Conservation (phyloP, 2,888 invertebrate species). For the Agrochola circellaris region DNA sequence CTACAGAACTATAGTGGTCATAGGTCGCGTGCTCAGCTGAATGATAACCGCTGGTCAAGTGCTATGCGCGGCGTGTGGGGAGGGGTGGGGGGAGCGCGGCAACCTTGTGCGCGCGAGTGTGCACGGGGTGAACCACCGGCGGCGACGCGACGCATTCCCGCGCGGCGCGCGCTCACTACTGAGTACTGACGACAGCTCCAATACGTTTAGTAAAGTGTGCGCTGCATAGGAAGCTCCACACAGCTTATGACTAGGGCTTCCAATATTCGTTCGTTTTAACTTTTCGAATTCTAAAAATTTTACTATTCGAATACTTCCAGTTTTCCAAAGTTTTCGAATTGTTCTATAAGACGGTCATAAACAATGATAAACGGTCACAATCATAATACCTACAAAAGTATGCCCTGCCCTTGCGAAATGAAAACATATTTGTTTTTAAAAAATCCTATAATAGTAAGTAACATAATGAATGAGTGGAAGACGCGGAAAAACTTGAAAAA, state of each 20-base stretch:
- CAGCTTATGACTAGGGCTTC: neutral
- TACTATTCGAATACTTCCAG: no score
- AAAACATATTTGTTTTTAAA: no score
- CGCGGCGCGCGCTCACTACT: constrained; percentile 20
- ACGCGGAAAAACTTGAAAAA: no score
- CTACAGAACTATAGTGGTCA: constrained; percentile 1
- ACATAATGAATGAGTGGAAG: no score
- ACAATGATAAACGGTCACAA: no score
- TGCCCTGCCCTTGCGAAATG: no score
- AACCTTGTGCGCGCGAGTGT: constrained; percentile 35
- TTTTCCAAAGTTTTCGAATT: no score
- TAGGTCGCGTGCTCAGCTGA: constrained; percentile 24
- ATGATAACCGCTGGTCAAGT: constrained; percentile 1
- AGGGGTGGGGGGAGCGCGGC: neutral
- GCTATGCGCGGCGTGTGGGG: neutral
- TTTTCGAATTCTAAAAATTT: no score
- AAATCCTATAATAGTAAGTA: no score
- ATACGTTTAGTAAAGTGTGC: neutral
- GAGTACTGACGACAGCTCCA: neutral
- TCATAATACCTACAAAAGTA: no score
- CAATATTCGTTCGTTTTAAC: no score
- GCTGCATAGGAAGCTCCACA: neutral
- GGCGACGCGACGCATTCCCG: constrained; percentile 27
- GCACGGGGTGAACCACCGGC: constrained; percentile 55
- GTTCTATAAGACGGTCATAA: no score